Base-by-base conservation (phyloP, 2,113 vertebrate genomes). In the Numida meleagris region DNA sequence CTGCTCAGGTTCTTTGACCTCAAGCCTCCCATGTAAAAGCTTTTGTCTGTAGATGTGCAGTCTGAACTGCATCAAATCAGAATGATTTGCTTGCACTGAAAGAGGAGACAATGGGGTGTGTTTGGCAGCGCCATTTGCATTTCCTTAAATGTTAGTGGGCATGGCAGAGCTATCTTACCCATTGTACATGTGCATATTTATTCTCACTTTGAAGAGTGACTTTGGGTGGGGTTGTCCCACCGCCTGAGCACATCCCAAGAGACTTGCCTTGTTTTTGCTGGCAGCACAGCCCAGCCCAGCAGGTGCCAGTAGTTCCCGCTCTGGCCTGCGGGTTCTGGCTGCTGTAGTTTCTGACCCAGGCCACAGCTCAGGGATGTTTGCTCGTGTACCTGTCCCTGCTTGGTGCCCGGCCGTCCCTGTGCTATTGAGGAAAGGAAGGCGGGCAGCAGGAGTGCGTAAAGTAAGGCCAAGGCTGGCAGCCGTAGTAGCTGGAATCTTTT, bases 131-230 rank as follows among this genome's bases (percentile, higher is more conserved):
- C 29, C 15, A 5, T 55, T 31, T 55, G 16, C 16, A 6, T 18
- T 55, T 55, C 53, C 16, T 31, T 55, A 55, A 31, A 55, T 55
- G 53, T 31, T 29, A 55, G 53, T 10, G 10, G 29, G 16, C 53
- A 18, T 13, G 5, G 53, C 29, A 33, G 53, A 18, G 53, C 9
- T 31, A 33, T 29, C 50, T 65, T 31, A 33, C 4, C 36, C 46
- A 3, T 9, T 65, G 34, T 36, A 43, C 17, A 50, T 27, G 12
- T 19, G 2, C 51, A 11, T 0, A 0, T 34, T 17, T 55, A 7
- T 42, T 61, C n/a, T 36, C 1, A 34, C 62, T 65, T 19, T 15
- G 58, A 73, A 71, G 46, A 70, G 29, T 63, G 65, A 10, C n/a
- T 14, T 14, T 3, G 50, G 19, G 6, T 29, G 48, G 34, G 21